Evolutionary conservation across 2,888 invertebrate species (phyloP), one percentile per base, ranked within the genome.

Genomic region (Sinhomidia bicolor): DNA sequence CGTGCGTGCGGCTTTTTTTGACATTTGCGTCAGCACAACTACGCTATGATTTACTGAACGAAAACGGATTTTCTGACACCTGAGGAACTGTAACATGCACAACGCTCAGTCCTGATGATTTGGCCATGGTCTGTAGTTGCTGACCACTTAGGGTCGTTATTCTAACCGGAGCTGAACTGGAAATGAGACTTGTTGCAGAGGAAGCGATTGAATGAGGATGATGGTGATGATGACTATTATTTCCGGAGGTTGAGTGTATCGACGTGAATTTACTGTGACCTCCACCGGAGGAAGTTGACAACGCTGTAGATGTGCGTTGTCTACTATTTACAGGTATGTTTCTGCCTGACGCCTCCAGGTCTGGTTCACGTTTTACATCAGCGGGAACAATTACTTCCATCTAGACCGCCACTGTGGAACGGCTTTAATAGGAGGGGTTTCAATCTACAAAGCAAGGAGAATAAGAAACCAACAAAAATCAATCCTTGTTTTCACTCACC

Each of bases 11-110:
- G 32, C n/a, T 4, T n/a, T 65, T 6, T n/a, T 20, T n/a, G n/a
- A 57, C 14, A 57, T 4, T 65, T 65, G 12, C 14, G 14, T 14
- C 32, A 6, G 1, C 9, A 41, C 44, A 9, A 23, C 71, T 44
- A 44, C 23, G 9, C 17, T 20, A 71, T 2, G 17, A 20, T 44
- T 76, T 76, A 29, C n/a, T n/a, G n/a, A n/a, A 29, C 76, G 44
- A 74, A 82, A 83, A 74, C 74, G 23, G 12, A n/a, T n/a, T 51
- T 76, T 74, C 60, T 47, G 74, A 88, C 91, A 93, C 92, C 92
- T 93, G 92, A 93, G 96, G 96, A 93, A 96, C 94, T 92, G 97
- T 96, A 94, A 98, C 96, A 95, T 98, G 98, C 94, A 98, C 97
- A 94, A 98, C 96, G 95, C 96, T 97, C 94, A 95, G 95, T 94